Evolutionary conservation across 2,888 invertebrate genomes (phyloP), one percentile per base, ranked within the genome.

Genomic region (Tetranychus piercei): DNA sequence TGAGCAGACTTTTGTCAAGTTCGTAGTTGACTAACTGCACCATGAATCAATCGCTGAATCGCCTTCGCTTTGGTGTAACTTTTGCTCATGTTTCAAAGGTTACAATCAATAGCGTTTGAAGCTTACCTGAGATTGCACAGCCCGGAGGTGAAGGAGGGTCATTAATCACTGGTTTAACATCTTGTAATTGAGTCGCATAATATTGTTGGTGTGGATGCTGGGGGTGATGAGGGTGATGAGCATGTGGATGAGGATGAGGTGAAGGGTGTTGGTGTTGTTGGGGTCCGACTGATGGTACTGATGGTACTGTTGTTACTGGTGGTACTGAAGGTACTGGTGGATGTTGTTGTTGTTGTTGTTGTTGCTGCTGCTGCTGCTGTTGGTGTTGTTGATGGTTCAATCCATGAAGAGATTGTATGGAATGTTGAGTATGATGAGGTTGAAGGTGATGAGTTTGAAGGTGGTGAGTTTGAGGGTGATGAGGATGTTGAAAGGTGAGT

Each of bases 331-430:
- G 34, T 34, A 15, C 72, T 72, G 22, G 45, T 65, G 22, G 44
- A 55, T 43, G 66, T 66, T 23, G 74, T 15, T 9, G 55, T 15
- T 9, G 55, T 15, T 15, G 55, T 77, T 74, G 34, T 74, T 76
- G 71, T 77, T 77, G 75, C 74, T 78, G 22, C 77, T 77, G 75
- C 77, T 77, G 22, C 75, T 77, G 64, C 74, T 75, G 70, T 77
- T 76, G 23, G 44, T 73, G 65, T 73, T 73, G 75, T 77, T 78
- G 76, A 78, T 77, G 73, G 78, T 34, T 34, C 34, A 34, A 34
- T 34, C 34, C 34, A 34, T 34, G 34, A 34, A 34, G 34, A 34
- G 34, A 3, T 34, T 34, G 34, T 34, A 34, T 34, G 34, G 34
- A 34, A 34, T 34, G 34, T 34, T 34, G 34, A 34, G 34, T n/a